phyloP scores from a whole-genome alignment of 2,888 invertebrate species.

The Melangyna quadrimaculata region DNA sequence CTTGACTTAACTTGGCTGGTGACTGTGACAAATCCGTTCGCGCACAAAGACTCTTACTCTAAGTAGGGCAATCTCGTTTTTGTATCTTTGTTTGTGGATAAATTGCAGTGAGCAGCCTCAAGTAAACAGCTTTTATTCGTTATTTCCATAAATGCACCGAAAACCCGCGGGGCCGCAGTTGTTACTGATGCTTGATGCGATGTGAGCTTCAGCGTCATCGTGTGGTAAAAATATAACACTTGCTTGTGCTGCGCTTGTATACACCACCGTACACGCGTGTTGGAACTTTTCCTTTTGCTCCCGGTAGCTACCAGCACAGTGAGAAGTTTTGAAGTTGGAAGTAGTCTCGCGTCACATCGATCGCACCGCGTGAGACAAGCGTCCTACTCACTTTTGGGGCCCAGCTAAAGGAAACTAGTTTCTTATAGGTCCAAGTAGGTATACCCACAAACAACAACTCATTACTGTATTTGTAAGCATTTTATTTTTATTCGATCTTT shows the following conservation, averaged over 20 bases:
- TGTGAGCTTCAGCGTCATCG: slow-evolving; percentile 10
- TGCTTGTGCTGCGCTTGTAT: slow-evolving; percentile 5
- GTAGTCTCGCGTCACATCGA: slow-evolving; percentile 27
- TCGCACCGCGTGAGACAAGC: slow-evolving; percentile 53
- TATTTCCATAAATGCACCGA: slow-evolving; percentile 65
- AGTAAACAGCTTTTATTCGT: slow-evolving; percentile 66
- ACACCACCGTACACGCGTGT: slow-evolving; percentile 29
- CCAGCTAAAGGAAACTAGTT: slow-evolving; percentile 51
- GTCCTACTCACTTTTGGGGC: slow-evolving; percentile 41
- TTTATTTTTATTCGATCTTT: slow-evolving; percentile 3
- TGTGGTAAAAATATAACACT: slow-evolving; percentile 61
- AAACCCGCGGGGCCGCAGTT: neutral
- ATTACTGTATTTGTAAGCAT: slow-evolving; percentile 46
- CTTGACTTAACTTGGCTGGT: too few species aligned
- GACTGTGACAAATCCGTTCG: slow-evolving; percentile 62
- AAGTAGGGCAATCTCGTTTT: slow-evolving; percentile 69
- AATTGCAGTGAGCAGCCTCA: slow-evolving; percentile 37
- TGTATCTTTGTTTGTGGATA: slow-evolving; percentile 47
- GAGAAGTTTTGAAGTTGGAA: slow-evolving; percentile 32
- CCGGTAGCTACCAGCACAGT: slow-evolving; percentile 36
- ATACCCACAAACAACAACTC: slow-evolving; percentile 58
- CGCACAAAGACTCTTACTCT: slow-evolving; percentile 43
- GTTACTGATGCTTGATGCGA: neutral
- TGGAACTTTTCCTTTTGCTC: slow-evolving; percentile 70
- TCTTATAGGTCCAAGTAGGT: slow-evolving; percentile 23